A percentile compares a stretch with the other conserved stretches of the same genome.
Conservation (phyloP, 2,113 vertebrate species). For the Terrapene triunguis region DNA sequence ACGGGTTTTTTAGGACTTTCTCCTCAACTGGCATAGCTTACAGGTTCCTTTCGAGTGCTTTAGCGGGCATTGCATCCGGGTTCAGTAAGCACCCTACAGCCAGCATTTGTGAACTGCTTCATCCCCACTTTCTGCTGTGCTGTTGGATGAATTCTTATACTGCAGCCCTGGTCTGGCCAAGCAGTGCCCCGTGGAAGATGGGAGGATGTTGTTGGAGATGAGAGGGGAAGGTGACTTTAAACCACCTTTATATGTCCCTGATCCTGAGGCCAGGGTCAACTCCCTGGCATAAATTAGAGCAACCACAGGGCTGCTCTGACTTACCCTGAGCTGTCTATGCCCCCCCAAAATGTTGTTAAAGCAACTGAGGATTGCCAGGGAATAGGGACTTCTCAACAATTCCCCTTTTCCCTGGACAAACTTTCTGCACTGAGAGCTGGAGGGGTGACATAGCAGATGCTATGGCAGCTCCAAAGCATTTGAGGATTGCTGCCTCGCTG, state of each 20-base stretch:
- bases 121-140: background rate
- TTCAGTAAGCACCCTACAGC: background rate
- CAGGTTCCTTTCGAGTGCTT: background rate
- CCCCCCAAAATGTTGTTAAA: background rate
- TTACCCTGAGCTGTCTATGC: background rate
- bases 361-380: background rate
- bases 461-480: background rate
- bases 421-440: background rate
- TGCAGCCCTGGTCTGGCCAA: background rate
- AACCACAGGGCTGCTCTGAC: background rate
- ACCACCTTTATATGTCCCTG: background rate
- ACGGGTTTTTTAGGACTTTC: background rate
- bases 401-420: background rate
- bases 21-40: background rate
- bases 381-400: background rate
- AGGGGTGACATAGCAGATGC: background rate
- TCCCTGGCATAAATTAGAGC: background rate
- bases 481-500: background rate
- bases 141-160: background rate
- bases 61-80: background rate
- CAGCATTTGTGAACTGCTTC: background rate
- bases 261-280: background rate
- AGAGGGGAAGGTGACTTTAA: background rate
- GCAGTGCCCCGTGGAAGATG: background rate
- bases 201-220: background rate